phyloP scores from a whole-genome alignment of 2,797 vertebrate genomes.

The Clarias platycephalus region DNA sequence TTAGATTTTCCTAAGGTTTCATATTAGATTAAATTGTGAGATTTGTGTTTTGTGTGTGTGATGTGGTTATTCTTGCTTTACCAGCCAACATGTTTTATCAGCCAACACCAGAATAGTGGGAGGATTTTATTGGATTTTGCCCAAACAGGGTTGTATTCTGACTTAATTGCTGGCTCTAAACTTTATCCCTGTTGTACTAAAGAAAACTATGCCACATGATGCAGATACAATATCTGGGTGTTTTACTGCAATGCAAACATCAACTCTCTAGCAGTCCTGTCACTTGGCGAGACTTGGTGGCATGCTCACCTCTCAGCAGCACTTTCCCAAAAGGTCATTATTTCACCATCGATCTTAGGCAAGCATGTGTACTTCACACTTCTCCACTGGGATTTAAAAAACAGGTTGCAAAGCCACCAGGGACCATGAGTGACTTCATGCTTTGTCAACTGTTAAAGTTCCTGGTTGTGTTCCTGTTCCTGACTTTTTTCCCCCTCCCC shows the following conservation, averaged over 20 bases:
- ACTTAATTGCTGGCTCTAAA: neutral
- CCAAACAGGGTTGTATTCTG: neutral
- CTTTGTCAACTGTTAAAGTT: constrained; percentile 57
- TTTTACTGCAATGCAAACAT: constrained; percentile 25
- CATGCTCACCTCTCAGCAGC: constrained; percentile 39
- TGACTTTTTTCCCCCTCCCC: neutral
- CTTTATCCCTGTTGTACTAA: neutral
- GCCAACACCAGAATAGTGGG: neutral
- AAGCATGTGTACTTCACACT: constrained; percentile 28
- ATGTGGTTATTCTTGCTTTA: neutral
- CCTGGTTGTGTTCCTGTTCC: constrained; percentile 35
- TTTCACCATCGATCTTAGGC: constrained; percentile 39
- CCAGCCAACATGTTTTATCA: neutral
- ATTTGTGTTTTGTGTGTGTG: neutral
- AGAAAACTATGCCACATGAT: neutral
- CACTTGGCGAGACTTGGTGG: constrained; percentile 7
- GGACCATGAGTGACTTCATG: constrained; percentile 68
- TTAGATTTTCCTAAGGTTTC: neutral
- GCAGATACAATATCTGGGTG: neutral
- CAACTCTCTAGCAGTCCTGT: constrained; percentile 35
- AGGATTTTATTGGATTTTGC: constrained; percentile 8
- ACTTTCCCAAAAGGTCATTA: constrained; percentile 55
- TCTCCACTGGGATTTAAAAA: constrained; percentile 53
- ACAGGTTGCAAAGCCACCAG: constrained; percentile 56
- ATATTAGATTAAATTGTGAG: neutral